Percentiles rank a stretch among this genome's conserved stretches.
These are phyloP conservation scores for Erithacus rubecula DNA, from an alignment of 2,797 vertebrate species.

Conservation along the genomic window DNA sequence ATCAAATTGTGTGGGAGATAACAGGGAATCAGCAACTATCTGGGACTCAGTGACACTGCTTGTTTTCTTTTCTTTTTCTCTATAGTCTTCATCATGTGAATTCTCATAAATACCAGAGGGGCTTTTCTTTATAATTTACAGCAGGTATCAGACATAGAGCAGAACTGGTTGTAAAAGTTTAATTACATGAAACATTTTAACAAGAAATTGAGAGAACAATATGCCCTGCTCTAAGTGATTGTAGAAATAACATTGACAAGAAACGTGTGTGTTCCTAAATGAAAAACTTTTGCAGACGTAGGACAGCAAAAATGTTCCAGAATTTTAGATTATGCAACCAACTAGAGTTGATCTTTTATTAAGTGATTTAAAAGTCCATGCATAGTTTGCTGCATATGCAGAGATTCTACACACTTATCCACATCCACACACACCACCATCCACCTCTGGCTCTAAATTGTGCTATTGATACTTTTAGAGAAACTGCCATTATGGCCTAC, in stretches of 20 bases:
- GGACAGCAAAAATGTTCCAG: constrained; percentile 31
- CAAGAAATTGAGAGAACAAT: constrained; percentile 77
- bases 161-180: constrained; percentile 79
- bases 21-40: neutral
- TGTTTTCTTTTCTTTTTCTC: neutral
- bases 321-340: constrained; percentile 45
- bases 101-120: constrained; percentile 50
- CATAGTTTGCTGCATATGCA: neutral
- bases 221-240: constrained; percentile 69
- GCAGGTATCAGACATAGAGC: constrained; percentile 71
- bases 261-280: constrained; percentile 71
- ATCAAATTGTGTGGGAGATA: neutral
- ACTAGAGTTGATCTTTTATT: neutral
- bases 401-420: neutral
- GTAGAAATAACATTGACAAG: constrained; percentile 71
- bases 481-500: neutral
- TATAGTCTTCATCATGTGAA: constrained; percentile 10
- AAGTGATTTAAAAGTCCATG: neutral
- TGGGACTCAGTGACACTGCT: neutral
- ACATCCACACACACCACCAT: neutral
- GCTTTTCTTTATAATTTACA: constrained; percentile 50
- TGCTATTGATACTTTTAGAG: neutral
- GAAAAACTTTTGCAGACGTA: constrained; percentile 37
- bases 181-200: constrained; percentile 78
- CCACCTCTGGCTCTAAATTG: neutral